Percentiles rank a stretch among this genome's conserved stretches.
phyloP scores from a whole-genome alignment of 2,113 vertebrate genomes.

The Arizona elegans region DNA sequence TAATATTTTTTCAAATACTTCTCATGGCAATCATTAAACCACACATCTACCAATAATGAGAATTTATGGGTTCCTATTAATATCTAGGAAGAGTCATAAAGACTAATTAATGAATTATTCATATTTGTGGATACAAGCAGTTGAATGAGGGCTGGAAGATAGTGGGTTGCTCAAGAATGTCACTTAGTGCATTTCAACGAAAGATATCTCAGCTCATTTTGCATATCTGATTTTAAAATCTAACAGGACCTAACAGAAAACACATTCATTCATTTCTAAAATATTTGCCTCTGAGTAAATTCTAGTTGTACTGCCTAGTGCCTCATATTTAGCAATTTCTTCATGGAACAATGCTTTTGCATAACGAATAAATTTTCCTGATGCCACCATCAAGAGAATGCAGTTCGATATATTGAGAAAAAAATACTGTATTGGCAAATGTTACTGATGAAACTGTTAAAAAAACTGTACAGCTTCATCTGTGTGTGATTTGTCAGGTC shows the following conservation, averaged over 20 bases:
- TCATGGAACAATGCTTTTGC: constrained; percentile 56
- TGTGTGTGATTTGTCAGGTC: constrained; percentile 84
- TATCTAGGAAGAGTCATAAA: neutral
- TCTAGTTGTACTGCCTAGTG: constrained; percentile 34
- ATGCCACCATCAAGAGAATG: constrained; percentile 64
- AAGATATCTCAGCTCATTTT: neutral
- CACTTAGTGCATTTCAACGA: neutral
- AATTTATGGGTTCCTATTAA: constrained; percentile 56
- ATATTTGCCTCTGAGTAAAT: constrained; percentile 3
- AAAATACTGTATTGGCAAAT: constrained; percentile 49
- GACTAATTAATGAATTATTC: neutral
- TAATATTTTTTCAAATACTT: constrained; percentile 32
- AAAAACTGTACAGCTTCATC: constrained; percentile 83
- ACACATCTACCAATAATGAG: constrained; percentile 71
- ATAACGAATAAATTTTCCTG: constrained; percentile 59
- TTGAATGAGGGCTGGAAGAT: neutral
- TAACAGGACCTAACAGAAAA: neutral
- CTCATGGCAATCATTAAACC: constrained; percentile 53
- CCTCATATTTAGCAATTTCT: constrained; percentile 48
- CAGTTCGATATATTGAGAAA: constrained; percentile 44
- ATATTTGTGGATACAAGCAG: neutral
- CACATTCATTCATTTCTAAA: neutral
- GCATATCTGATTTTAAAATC: neutral
- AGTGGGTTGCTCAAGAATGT: neutral
- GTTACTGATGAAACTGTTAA: constrained; percentile 77